These are phyloP conservation scores for Montipora sp. DNA, from an alignment of 64 coral and sea anemone genomes.

Conservation along the genomic window DNA sequence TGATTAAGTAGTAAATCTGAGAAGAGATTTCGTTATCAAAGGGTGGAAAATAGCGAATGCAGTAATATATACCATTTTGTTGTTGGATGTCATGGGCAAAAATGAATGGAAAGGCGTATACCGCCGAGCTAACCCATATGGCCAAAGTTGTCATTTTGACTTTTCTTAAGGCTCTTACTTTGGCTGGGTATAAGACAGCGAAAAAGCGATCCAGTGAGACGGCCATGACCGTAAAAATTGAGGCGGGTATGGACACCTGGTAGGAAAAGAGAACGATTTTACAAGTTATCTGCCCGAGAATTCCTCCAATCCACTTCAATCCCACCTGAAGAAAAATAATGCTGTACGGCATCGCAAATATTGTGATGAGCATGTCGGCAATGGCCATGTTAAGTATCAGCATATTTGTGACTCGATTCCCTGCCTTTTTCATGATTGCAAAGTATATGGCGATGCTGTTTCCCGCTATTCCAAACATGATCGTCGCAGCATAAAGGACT, in stretches of 20 bases:
- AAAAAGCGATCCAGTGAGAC: constrained; percentile 59
- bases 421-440: constrained; percentile 25
- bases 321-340: constrained; percentile 3
- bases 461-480: constrained; percentile 50
- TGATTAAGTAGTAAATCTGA: constrained; percentile 38
- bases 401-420: constrained; percentile 40
- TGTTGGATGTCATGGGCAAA: background rate
- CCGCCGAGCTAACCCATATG: background rate
- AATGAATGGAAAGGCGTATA: constrained; percentile 19
- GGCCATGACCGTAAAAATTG: constrained; percentile 46
- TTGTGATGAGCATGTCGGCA: constrained; percentile 56
- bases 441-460: constrained; percentile 58
- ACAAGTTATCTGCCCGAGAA: constrained; percentile 38
- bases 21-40: constrained; percentile 4
- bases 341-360: constrained; percentile 32
- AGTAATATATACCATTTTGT: background rate
- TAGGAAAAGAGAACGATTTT: constrained; percentile 42
- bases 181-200: constrained; percentile 50
- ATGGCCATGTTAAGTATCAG: constrained; percentile 64
- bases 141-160: background rate
- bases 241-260: constrained; percentile 51
- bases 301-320: constrained; percentile 50
- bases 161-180: background rate
- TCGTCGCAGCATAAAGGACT: constrained; percentile 33
- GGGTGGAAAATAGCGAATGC: background rate